Percentiles rank a stretch among this genome's conserved stretches.
phyloP scores from a whole-genome alignment of 2,797 vertebrate species.

The Cyclopterus lumpus region DNA sequence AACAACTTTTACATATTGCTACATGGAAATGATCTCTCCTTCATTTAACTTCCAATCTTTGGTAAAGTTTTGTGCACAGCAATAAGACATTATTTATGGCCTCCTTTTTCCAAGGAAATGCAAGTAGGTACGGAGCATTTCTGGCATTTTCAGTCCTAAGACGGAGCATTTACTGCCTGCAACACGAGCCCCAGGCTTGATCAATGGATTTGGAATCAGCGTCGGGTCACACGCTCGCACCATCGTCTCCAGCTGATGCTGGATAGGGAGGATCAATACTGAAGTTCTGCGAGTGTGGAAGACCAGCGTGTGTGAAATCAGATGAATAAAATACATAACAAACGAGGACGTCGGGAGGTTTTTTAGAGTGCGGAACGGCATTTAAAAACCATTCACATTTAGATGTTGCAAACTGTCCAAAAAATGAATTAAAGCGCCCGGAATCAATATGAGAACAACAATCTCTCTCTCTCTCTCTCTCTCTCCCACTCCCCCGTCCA shows the following conservation, averaged over 20 bases:
- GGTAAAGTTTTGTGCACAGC: not conserved
- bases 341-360: conserved; percentile 10
- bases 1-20: not conserved
- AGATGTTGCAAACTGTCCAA: conserved; percentile 17
- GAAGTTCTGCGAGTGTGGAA: conserved; percentile 17
- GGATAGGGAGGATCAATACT: conserved; percentile 27
- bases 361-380: conserved; percentile 12
- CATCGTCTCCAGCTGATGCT: conserved; percentile 24
- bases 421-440: conserved; percentile 35
- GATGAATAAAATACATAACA: conserved; percentile 35
- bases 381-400: conserved; percentile 32
- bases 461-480: not conserved
- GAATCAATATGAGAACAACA: conserved; percentile 21
- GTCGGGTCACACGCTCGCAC: conserved; percentile 17
- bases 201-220: conserved; percentile 34
- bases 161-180: not conserved
- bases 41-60: not conserved
- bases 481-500: not conserved
- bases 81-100: not conserved
- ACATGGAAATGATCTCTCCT: not conserved
- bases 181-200: not conserved
- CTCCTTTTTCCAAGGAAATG: not conserved
- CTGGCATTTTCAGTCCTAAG: not conserved
- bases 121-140: not conserved
- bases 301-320: conserved; percentile 18